These are phyloP conservation scores for Chanos chanos DNA, from an alignment of 2,797 vertebrate genomes.

Conservation along the genomic window DNA sequence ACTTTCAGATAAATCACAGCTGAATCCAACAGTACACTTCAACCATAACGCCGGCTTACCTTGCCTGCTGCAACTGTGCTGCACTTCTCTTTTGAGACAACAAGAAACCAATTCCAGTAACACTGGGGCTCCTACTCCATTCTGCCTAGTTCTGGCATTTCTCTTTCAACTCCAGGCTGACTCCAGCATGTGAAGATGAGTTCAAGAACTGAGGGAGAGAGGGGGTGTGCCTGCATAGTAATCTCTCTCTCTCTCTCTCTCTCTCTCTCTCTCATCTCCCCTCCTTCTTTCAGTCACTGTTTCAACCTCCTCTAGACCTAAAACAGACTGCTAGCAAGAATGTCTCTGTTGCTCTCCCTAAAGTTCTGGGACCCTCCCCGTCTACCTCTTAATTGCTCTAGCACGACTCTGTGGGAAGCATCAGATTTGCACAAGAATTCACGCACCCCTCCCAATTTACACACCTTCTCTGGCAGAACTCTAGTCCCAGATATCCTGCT, in stretches of 20 bases:
- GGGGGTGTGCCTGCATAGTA: constrained; percentile 44
- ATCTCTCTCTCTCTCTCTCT: constrained; percentile 55
- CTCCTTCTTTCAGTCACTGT: constrained; percentile 50
- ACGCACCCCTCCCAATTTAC: constrained; percentile 16
- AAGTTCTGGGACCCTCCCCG: constrained; percentile 41
- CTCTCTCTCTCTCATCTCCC: constrained; percentile 46
- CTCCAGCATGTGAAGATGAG: constrained; percentile 56
- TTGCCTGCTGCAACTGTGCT: too few relatives aligned
- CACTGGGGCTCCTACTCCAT: constrained; percentile 7
- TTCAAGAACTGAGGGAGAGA: constrained; percentile 51
- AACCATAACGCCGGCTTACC: too few relatives aligned
- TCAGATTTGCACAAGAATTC: constrained; percentile 49
- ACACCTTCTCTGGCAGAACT: not conserved
- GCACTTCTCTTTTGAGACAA: too few relatives aligned
- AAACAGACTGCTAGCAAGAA: constrained; percentile 59
- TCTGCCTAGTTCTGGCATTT: constrained; percentile 6
- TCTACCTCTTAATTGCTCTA: constrained; percentile 54
- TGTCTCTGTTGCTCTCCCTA: constrained; percentile 37
- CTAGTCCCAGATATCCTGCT: not conserved
- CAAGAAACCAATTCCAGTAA: constrained; percentile 11
- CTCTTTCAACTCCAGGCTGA: constrained; percentile 53
- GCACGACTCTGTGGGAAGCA: constrained; percentile 39
- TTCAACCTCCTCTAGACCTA: constrained; percentile 50
- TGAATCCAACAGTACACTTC: too few relatives aligned
- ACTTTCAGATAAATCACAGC: too few relatives aligned